Evolutionary conservation across 2,797 vertebrate species (phyloP).

Genomic region (Coregonus sp.): DNA sequence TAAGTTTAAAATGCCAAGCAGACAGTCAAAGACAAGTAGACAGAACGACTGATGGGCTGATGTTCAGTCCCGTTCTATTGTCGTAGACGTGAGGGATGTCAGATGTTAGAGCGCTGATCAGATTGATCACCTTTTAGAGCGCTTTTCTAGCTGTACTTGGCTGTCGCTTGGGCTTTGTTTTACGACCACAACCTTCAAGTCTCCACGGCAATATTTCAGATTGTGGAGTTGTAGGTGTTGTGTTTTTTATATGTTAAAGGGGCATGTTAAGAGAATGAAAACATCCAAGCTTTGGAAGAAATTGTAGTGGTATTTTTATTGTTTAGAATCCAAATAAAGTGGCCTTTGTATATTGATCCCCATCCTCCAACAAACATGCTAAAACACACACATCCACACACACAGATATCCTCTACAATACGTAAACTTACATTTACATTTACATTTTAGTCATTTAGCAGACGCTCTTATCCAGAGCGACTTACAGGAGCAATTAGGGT

Average conservation of each 20-base stretch:
- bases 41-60: not conserved
- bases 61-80: not conserved
- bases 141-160: constrained; percentile 8
- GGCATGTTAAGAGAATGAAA: not conserved
- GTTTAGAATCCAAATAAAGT: not conserved
- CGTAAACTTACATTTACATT: too few relatives aligned
- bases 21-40: too few relatives aligned
- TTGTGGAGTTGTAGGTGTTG: not conserved
- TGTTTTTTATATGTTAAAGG: too few relatives aligned
- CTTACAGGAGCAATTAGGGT: too few relatives aligned
- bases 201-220: not conserved
- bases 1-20: not conserved
- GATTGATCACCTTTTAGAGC: constrained; percentile 12
- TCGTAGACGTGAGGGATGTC: not conserved
- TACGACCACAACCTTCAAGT: not conserved
- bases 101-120: not conserved
- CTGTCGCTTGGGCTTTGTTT: constrained; percentile 2
- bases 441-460: too few relatives aligned
- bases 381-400: not conserved
- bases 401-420: not conserved
- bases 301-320: too few relatives aligned
- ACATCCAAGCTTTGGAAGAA: not conserved
- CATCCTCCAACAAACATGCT: not conserved
- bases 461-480: too few relatives aligned
- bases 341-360: not conserved